Conservation (phyloP, 2,888 invertebrate genomes). For the Cryptophagus acutangulus region DNA sequence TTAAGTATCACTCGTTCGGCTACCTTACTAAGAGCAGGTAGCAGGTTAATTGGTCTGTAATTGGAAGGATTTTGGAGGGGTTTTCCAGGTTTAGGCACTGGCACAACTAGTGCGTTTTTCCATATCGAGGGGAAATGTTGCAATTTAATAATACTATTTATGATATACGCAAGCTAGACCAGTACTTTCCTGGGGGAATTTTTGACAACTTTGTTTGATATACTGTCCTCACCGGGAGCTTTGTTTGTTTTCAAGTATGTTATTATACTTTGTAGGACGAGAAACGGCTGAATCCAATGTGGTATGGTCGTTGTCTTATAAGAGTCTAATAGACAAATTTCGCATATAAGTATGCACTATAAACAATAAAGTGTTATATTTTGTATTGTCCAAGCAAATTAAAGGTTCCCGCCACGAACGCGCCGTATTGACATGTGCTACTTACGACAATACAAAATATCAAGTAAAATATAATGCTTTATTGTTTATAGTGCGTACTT, state of each 20-base stretch:
- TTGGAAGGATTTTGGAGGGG: slow-evolving; percentile 14
- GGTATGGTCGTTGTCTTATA: too few species aligned
- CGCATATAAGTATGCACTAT: too few species aligned
- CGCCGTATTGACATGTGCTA: too few species aligned
- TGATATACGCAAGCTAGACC: slow-evolving; percentile 11
- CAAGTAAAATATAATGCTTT: too few species aligned
- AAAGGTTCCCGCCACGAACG: too few species aligned
- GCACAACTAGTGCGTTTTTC: slow-evolving; percentile 16
- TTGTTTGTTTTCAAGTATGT: slow-evolving; percentile 6
- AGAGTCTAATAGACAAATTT: too few species aligned
- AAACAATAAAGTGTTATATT: too few species aligned
- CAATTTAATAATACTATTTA: slow-evolving; percentile 10
- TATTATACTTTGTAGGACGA: too few species aligned
- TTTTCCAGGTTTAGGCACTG: slow-evolving; percentile 16
- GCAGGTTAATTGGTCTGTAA: slow-evolving; percentile 19
- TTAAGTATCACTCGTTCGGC: slow-evolving; percentile 15
- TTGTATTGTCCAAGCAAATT: too few species aligned
- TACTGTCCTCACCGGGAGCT: slow-evolving; percentile 11
- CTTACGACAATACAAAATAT: too few species aligned
- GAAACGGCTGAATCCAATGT: too few species aligned
- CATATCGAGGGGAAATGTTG: slow-evolving; percentile 15
- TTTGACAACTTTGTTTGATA: slow-evolving; percentile 7
- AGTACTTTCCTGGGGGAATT: slow-evolving; percentile 8
- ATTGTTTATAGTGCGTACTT: too few species aligned
- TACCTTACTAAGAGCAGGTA: slow-evolving; percentile 17